Percentiles rank a stretch among this genome's conserved stretches.
Evolutionary conservation across 2,113 vertebrate genomes (phyloP).

Genomic region (Siphamia tubifer): DNA sequence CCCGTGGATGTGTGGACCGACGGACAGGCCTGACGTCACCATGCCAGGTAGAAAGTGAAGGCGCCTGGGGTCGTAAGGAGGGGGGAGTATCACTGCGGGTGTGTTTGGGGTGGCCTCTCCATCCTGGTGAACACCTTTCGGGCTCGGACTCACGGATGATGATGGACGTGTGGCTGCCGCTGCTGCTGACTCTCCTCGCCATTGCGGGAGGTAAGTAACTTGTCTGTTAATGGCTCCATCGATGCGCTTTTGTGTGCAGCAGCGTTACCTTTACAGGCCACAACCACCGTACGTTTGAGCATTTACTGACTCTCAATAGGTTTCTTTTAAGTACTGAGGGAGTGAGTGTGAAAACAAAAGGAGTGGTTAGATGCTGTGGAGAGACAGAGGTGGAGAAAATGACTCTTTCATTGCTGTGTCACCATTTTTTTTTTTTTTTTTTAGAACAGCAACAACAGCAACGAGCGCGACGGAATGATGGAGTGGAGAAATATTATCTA

Average conservation of each 20-base stretch:
- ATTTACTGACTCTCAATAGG: neutral
- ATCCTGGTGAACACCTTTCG: constrained; percentile 65
- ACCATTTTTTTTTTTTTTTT: constrained; percentile 60
- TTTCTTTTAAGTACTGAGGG: neutral
- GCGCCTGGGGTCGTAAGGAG: constrained; percentile 37
- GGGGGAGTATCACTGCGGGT: constrained; percentile 40
- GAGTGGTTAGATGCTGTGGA: constrained; percentile 18
- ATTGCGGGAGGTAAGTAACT: constrained; percentile 79
- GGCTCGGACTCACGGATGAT: constrained; percentile 57
- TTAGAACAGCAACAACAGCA: no score
- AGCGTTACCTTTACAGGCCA: constrained; percentile 23
- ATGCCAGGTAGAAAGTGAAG: constrained; percentile 64
- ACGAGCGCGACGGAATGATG: constrained; percentile 31
- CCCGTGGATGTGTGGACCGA: constrained; percentile 6
- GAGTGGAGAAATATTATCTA: constrained; percentile 19
- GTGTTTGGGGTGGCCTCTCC: constrained; percentile 54
- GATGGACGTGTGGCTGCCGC: constrained; percentile 69
- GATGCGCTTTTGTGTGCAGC: constrained; percentile 24
- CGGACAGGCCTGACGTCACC: constrained; percentile 43
- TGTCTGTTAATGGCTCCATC: constrained; percentile 41
- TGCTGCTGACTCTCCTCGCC: constrained; percentile 76
- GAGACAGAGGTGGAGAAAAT: constrained; percentile 19
- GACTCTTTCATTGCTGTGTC: constrained; percentile 58
- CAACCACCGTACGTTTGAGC: neutral
- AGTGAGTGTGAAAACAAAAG: constrained; percentile 3